phyloP scores from a whole-genome alignment of 2,113 vertebrate genomes.

The Grus americana region DNA sequence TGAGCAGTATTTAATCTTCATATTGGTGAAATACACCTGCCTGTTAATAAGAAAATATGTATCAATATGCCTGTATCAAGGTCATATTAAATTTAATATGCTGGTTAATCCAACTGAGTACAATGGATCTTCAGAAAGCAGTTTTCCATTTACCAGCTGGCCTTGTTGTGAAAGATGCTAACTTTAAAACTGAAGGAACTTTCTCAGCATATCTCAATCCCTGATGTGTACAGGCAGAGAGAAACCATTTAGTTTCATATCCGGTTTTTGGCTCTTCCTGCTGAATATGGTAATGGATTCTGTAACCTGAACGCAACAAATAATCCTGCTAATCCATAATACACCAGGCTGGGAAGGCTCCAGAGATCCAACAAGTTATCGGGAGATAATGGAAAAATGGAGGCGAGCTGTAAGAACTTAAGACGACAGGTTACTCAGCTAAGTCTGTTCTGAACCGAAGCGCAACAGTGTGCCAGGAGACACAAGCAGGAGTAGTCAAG shows the following conservation, averaged over 20 bases:
- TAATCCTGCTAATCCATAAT: not conserved
- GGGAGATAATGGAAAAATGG: not conserved
- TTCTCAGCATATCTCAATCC: not conserved
- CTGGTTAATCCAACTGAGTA: not conserved
- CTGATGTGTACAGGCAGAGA: not conserved
- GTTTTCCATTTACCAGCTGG: not conserved
- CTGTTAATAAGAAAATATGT: not conserved
- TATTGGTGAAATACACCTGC: not conserved
- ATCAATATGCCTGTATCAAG: not conserved
- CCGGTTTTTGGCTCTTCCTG: not conserved
- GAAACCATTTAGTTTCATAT: not conserved
- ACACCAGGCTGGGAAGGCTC: not conserved
- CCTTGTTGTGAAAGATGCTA: not conserved
- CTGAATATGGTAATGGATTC: not conserved
- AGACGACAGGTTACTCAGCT: not conserved
- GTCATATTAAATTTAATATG: not conserved
- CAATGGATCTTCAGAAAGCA: not conserved
- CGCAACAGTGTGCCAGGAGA: not conserved
- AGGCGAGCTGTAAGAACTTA: not conserved
- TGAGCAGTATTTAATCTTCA: not conserved
- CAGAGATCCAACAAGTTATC: not conserved
- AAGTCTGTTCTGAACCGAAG: not conserved
- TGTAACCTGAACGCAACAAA: not conserved
- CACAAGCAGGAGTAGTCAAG: not conserved
- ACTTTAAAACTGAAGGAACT: not conserved